Conservation (phyloP, 2,888 invertebrate genomes). For the Biston betularia region DNA sequence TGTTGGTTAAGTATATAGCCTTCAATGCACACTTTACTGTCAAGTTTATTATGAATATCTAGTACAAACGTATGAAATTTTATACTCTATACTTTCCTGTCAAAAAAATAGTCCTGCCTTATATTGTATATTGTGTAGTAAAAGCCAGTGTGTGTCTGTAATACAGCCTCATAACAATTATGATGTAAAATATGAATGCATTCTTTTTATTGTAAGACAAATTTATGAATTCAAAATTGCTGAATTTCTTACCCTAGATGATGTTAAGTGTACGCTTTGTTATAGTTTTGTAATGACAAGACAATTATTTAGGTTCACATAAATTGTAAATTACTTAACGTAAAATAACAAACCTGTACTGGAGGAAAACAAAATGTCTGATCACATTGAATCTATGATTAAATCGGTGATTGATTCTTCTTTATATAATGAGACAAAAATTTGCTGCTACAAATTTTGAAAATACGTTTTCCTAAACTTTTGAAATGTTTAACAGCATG, state of each 20-base stretch:
- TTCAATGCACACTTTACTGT: neutral
- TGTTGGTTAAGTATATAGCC: neutral
- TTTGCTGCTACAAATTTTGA: slow-evolving; percentile 15
- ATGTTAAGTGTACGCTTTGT: neutral
- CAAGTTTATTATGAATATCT: neutral
- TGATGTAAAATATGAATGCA: slow-evolving; percentile 21
- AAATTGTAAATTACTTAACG: neutral
- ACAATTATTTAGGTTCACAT: neutral
- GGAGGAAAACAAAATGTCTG: neutral
- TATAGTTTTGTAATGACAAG: neutral
- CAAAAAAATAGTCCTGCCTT: neutral
- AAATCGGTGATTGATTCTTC: slow-evolving; percentile 16
- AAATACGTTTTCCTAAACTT: neutral
- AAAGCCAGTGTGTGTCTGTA: slow-evolving; percentile 31
- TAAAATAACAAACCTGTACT: neutral
- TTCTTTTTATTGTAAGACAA: neutral
- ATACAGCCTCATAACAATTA: slow-evolving; percentile 27
- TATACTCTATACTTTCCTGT: neutral
- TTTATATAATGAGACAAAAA: slow-evolving; percentile 50
- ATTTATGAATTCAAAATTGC: neutral
- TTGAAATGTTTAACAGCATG: slow-evolving; percentile 4
- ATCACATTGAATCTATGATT: neutral
- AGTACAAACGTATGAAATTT: neutral
- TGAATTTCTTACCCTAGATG: neutral
- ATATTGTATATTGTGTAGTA: slow-evolving; percentile 26